Evolutionary conservation across 2,888 invertebrate genomes (phyloP), one percentile per base, ranked within the genome.

Genomic region (Hydrotaea diabolus): DNA sequence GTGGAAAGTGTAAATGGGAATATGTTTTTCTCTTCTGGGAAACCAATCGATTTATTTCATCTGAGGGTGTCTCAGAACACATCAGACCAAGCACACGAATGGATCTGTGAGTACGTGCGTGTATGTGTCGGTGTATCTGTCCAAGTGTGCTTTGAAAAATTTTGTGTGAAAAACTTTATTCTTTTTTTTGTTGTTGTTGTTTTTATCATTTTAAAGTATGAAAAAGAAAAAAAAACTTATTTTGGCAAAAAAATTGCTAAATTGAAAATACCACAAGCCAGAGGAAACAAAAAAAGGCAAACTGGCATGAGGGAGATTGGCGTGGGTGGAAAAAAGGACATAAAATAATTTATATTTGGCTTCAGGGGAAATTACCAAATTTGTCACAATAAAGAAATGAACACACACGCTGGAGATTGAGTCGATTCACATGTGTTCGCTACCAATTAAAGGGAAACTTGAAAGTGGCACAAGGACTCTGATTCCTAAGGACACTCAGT

Each of bases 191-290:
- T n/a, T n/a, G n/a, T n/a, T n/a, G n/a, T n/a, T n/a, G n/a, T n/a
- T n/a, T n/a, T 4, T 3, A 2, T 49, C 9, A 39, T 49, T 49
- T 49, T 49, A n/a, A 49, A 49, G 49, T 43, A 43, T 43, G 15
- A 43, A 13, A n/a, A n/a, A n/a, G n/a, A n/a, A n/a, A n/a, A 49
- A 49, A 55, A 55, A 21, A 55, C 23, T 55, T 55, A 21, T 55
- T 55, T 55, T 55, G 21, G 11, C 23, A 55, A 55, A 55, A n/a
- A n/a, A 55, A 55, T 55, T 55, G 55, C 9, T 23, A 21, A 55
- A 55, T 55, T 55, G 55, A 55, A 55, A 55, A 55, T 55, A 55
- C 55, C 55, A 55, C 55, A 55, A 21, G 55, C 21, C 19, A 55
- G 7, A 43, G n/a, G n/a, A n/a, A n/a, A n/a, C n/a, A 31, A 31